Conservation (phyloP, 2,888 invertebrate genomes). For the Drosophila acutilabella region DNA sequence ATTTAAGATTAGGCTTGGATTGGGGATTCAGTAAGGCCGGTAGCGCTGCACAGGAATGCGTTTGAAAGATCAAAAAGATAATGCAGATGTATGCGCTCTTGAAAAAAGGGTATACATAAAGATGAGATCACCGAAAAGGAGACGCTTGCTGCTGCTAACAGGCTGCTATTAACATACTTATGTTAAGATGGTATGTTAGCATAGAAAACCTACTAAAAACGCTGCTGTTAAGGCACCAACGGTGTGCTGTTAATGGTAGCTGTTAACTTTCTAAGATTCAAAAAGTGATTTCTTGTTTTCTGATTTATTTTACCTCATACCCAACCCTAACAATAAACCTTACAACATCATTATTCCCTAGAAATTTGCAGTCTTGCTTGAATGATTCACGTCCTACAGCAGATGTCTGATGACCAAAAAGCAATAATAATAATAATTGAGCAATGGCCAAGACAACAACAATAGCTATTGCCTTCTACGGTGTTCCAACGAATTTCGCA, state of each 20-base stretch:
- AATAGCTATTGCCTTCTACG: conserved; percentile 38
- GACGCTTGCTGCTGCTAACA: neutral
- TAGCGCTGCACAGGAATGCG: conserved; percentile 36
- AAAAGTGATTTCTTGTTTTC: conserved; percentile 2
- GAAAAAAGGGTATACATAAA: neutral
- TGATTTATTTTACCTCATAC: conserved; percentile 2
- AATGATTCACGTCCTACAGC: conserved; percentile 35
- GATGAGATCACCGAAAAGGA: neutral
- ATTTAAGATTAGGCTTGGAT: conserved; percentile 17
- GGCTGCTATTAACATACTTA: neutral
- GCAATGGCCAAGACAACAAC: conserved; percentile 23
- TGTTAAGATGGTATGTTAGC: too few relatives aligned
- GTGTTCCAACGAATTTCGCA: conserved; percentile 30
- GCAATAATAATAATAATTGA: conserved; percentile 25
- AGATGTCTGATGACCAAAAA: conserved; percentile 19
- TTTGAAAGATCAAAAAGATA: conserved; percentile 39
- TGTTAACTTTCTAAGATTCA: neutral
- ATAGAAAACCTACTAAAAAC: too few relatives aligned
- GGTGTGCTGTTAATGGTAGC: neutral
- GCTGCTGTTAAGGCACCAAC: neutral
- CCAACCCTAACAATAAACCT: neutral
- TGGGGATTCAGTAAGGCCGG: conserved; percentile 30
- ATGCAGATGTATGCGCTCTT: conserved; percentile 6
- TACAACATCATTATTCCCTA: conserved; percentile 10
- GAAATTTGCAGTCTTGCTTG: conserved; percentile 7